Conservation (phyloP, 1,140 invertebrate species). For the Drosophila navojoa region DNA sequence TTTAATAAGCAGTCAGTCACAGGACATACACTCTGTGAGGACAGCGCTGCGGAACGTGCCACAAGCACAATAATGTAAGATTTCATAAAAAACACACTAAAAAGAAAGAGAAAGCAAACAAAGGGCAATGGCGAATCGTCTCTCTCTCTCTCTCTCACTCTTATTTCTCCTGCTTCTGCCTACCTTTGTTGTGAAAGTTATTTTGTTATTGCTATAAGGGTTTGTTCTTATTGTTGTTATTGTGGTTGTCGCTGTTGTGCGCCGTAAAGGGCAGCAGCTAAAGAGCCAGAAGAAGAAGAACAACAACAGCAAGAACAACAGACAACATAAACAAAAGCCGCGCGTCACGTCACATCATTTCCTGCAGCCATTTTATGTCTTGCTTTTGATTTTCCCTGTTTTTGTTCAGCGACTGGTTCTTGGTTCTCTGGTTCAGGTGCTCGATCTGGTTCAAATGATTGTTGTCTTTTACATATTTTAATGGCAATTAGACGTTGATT, state of each 20-base stretch:
- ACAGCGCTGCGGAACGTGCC: conserved; percentile 62
- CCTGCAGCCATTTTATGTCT: conserved; percentile 73
- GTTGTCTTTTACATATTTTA: conserved; percentile 33
- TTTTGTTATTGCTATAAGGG: conserved; percentile 49
- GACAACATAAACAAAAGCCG: conserved; percentile 60
- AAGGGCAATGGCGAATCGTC: conserved; percentile 3
- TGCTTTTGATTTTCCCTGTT: conserved; percentile 55
- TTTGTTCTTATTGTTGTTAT: conserved; percentile 45
- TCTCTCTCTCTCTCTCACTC: no score
- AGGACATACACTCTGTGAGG: conserved; percentile 4
- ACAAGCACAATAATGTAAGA: conserved; percentile 71
- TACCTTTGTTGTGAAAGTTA: conserved; percentile 47
- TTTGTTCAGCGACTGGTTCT: neutral
- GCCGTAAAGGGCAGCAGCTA: conserved; percentile 55
- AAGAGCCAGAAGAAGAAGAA: conserved; percentile 8
- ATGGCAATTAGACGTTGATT: conserved; percentile 58
- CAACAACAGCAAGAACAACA: conserved; percentile 18
- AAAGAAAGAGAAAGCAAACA: neutral
- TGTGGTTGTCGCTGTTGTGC: conserved; percentile 42
- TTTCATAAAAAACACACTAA: conserved; percentile 54
- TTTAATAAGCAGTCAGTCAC: conserved; percentile 68
- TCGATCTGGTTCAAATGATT: conserved; percentile 31
- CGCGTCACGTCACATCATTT: conserved; percentile 72
- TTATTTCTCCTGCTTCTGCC: neutral
- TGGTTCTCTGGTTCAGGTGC: conserved; percentile 5